Conservation (phyloP, 2,888 invertebrate genomes). For the Sesia bembeciformis region DNA sequence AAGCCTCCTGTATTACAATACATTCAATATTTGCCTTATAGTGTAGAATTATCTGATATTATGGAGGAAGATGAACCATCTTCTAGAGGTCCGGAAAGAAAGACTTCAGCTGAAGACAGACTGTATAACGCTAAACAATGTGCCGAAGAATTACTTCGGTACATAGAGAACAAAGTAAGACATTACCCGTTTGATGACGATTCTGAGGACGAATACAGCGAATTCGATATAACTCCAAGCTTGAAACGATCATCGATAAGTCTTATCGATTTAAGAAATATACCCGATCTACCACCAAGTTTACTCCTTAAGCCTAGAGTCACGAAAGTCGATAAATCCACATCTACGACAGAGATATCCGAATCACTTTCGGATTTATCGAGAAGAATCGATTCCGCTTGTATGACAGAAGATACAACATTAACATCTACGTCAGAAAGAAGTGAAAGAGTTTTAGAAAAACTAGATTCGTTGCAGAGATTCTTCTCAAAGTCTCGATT, state of each 20-base stretch:
- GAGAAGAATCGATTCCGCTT: slow-evolving; percentile 46
- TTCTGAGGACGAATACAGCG: slow-evolving; percentile 29
- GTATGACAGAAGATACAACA: slow-evolving; percentile 58
- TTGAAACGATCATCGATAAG: slow-evolving; percentile 52
- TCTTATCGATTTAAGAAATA: slow-evolving; percentile 54
- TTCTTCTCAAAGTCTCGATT: slow-evolving; percentile 61
- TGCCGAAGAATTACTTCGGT: slow-evolving; percentile 46
- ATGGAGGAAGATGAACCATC: slow-evolving; percentile 63
- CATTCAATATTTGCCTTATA: slow-evolving; percentile 42
- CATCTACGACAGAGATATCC: slow-evolving; percentile 58
- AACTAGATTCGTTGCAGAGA: slow-evolving; percentile 55
- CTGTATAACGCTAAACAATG: slow-evolving; percentile 27
- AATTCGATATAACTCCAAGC: slow-evolving; percentile 47
- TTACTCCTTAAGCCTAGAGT: slow-evolving; percentile 59
- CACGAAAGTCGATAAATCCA: slow-evolving; percentile 51
- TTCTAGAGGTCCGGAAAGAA: slow-evolving; percentile 33
- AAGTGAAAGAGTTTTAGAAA: slow-evolving; percentile 51
- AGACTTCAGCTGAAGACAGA: slow-evolving; percentile 34
- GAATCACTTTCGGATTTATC: slow-evolving; percentile 52
- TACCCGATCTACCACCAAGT: slow-evolving; percentile 60
- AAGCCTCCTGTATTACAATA: slow-evolving; percentile 45
- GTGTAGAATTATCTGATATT: slow-evolving; percentile 61
- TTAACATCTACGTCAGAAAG: slow-evolving; percentile 40
- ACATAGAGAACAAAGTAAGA: slow-evolving; percentile 48
- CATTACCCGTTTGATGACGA: slow-evolving; percentile 32